These are phyloP conservation scores for Malurus melanocephalus DNA, from an alignment of 2,113 vertebrate species.

Conservation along the genomic window DNA sequence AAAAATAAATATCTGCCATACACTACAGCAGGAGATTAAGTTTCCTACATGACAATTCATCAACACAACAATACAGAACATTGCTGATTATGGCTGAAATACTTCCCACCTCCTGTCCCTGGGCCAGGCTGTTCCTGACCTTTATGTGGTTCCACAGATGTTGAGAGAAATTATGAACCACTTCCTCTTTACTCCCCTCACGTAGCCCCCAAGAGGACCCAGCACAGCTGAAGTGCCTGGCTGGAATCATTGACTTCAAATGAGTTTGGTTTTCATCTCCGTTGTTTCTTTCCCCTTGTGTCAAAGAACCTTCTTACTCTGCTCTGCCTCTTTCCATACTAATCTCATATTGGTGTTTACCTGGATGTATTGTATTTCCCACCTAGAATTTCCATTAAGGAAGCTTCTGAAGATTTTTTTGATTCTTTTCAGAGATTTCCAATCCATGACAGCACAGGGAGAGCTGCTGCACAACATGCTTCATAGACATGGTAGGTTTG, in stretches of 20 bases:
- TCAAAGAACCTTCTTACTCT: neutral
- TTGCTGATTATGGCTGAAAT: conserved; percentile 1
- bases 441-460: neutral
- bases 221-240: neutral
- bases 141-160: neutral
- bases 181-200: neutral
- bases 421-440: neutral
- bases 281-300: neutral
- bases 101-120: neutral
- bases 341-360: neutral
- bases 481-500: neutral
- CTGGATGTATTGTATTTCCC: neutral
- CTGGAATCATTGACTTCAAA: neutral
- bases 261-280: neutral
- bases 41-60: neutral
- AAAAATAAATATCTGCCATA: neutral
- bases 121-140: neutral
- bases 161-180: neutral
- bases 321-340: neutral
- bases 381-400: neutral
- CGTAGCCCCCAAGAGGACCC: neutral
- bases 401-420: neutral
- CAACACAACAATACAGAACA: neutral
- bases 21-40: neutral
- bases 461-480: neutral